These are phyloP conservation scores for Temnothorax ravouxi DNA, from an alignment of 2,888 invertebrate species.

Conservation along the genomic window DNA sequence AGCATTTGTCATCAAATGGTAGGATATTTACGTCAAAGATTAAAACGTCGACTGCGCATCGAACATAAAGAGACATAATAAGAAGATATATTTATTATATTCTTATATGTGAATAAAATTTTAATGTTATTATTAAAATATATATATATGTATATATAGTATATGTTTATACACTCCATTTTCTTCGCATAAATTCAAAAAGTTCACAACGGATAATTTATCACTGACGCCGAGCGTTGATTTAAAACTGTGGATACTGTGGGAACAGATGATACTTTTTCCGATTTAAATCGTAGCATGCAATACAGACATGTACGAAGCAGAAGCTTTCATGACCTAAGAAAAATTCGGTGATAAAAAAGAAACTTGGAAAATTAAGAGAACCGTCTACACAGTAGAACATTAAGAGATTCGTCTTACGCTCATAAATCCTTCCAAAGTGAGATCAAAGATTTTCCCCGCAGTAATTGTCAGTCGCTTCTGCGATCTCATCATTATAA, in stretches of 20 bases:
- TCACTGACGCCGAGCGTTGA: neutral
- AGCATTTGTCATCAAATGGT: neutral
- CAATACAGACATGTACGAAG: slow-evolving; percentile 67
- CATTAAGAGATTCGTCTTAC: slow-evolving; percentile 47
- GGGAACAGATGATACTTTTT: neutral
- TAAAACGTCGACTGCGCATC: neutral
- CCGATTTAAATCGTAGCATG: slow-evolving; percentile 57
- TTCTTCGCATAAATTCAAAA: neutral
- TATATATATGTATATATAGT: neutral
- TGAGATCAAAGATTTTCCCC: slow-evolving; percentile 66
- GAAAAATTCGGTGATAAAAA: neutral
- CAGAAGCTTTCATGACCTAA: slow-evolving; percentile 70
- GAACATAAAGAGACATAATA: neutral
- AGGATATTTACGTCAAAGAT: neutral
- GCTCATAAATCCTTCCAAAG: slow-evolving; percentile 60
- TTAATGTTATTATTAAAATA: neutral
- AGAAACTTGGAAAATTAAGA: neutral
- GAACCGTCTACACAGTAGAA: neutral
- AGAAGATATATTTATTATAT: neutral
- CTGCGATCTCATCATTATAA: slow-evolving; percentile 50
- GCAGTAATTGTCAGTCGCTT: slow-evolving; percentile 60
- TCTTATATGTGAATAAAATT: neutral
- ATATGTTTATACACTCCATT: neutral
- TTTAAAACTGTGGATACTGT: neutral
- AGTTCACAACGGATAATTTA: neutral